A percentile compares a stretch with the other conserved stretches of the same genome.
These are phyloP conservation scores for Sitobion miscanthi DNA, from an alignment of 1,140 invertebrate species.

Conservation along the genomic window DNA sequence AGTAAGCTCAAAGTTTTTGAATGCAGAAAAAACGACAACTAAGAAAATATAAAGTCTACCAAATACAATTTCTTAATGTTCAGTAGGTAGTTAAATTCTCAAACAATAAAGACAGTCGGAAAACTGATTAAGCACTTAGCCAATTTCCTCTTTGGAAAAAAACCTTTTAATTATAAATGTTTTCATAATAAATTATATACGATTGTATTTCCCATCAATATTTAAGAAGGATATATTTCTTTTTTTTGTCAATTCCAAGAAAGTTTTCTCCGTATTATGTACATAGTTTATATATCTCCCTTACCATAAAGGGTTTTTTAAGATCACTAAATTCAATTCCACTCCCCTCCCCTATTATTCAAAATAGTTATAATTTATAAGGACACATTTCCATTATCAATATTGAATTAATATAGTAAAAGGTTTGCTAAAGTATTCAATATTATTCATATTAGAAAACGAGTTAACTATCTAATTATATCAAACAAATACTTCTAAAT, in stretches of 20 bases:
- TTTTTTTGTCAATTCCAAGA: not conserved
- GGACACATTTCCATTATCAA: not conserved
- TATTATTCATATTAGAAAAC: not conserved
- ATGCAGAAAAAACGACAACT: not conserved
- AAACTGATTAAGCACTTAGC: slow-evolving; percentile 26
- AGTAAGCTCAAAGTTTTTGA: slow-evolving; percentile 8
- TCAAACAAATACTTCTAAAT: not conserved
- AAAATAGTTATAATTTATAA: not conserved
- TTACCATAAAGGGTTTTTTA: not conserved
- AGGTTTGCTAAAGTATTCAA: not conserved
- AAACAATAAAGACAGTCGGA: not conserved
- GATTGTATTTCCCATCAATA: not conserved
- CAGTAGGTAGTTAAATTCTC: slow-evolving; percentile 13
- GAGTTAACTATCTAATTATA: not conserved
- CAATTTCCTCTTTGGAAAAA: not conserved
- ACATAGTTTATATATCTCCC: not conserved
- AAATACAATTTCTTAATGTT: slow-evolving; percentile 40
- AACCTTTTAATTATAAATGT: slow-evolving; percentile 34
- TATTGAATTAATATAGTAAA: not conserved
- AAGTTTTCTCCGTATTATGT: not conserved
- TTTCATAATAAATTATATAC: not conserved
- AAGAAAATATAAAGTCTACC: not conserved
- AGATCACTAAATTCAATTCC: not conserved
- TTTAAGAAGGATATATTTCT: not conserved
- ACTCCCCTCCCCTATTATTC: not conserved